Evolutionary conservation across 2,797 vertebrate species (phyloP).

Genomic region (Scolopax bukidnonensis): DNA sequence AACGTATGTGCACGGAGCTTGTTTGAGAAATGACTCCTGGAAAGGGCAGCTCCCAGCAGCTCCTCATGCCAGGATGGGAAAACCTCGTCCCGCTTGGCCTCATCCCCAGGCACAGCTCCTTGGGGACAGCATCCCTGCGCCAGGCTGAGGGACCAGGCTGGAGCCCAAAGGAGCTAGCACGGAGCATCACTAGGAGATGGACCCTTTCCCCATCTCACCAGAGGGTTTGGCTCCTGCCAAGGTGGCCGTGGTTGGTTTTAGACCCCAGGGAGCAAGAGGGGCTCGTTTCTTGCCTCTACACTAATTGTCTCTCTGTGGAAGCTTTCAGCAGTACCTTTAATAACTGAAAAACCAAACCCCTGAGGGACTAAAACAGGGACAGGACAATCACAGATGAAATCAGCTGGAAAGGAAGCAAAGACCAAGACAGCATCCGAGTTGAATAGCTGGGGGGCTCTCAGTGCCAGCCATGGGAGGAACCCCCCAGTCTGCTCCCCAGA

Average conservation of each 20-base stretch:
- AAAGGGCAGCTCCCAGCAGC: background rate
- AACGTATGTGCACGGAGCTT: fast-evolving
- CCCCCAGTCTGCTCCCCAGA: fast-evolving
- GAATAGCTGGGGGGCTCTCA: fast-evolving
- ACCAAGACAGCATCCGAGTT: background rate
- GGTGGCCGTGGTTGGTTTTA: background rate
- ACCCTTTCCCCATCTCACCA: fast-evolving
- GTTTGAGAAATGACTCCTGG: background rate
- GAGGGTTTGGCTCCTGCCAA: background rate
- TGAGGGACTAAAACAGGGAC: background rate
- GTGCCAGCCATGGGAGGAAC: background rate
- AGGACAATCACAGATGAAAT: background rate
- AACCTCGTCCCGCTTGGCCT: background rate
- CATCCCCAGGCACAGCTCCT: background rate
- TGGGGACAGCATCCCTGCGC: background rate
- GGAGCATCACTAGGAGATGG: background rate
- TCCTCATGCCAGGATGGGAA: background rate
- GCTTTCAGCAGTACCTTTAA: fast-evolving
- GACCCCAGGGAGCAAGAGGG: background rate
- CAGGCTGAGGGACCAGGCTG: background rate
- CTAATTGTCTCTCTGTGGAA: background rate
- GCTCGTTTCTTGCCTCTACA: background rate
- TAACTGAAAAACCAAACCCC: background rate
- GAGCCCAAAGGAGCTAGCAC: fast-evolving
- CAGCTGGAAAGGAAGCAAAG: background rate